Conservation (phyloP, 2,113 vertebrate genomes). For the Seriola rivoliana region DNA sequence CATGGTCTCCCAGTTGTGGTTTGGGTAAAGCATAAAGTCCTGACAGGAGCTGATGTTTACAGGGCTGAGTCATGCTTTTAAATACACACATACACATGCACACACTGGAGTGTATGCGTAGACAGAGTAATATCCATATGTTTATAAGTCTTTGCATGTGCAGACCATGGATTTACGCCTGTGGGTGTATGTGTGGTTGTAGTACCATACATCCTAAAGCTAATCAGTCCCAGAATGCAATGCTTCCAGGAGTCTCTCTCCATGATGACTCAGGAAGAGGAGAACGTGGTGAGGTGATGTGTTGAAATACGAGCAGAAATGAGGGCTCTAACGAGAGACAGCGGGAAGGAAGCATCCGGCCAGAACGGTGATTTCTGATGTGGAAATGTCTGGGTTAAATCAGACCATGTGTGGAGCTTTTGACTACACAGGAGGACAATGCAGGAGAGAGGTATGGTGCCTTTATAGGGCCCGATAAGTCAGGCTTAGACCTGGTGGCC, state of each 20-base stretch:
- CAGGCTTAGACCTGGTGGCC: constrained; percentile 32
- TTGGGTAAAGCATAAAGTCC: constrained; percentile 60
- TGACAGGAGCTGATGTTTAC: constrained; percentile 75
- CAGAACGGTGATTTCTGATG: constrained; percentile 76
- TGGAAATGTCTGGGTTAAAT: constrained; percentile 78
- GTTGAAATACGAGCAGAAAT: constrained; percentile 78
- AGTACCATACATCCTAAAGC: constrained; percentile 50
- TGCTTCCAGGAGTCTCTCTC: constrained; percentile 46
- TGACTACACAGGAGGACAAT: constrained; percentile 45
- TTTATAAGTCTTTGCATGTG: constrained; percentile 30
- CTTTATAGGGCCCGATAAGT: constrained; percentile 28
- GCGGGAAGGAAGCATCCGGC: constrained; percentile 65
- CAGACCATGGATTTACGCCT: constrained; percentile 22
- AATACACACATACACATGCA: constrained; percentile 16
- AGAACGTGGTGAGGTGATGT: constrained; percentile 56
- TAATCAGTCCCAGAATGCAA: constrained; percentile 75
- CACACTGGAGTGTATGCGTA: neutral
- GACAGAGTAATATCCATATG: constrained; percentile 33
- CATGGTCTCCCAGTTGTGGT: constrained; percentile 69
- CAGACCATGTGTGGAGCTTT: constrained; percentile 73
- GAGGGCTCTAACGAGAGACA: constrained; percentile 76
- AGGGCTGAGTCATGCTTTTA: constrained; percentile 64
- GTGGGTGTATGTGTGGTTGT: constrained; percentile 31
- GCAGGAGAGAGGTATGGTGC: constrained; percentile 27
- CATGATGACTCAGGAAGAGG: constrained; percentile 62